Conservation (phyloP, 2,888 invertebrate species). For the Lissonota sp. region DNA sequence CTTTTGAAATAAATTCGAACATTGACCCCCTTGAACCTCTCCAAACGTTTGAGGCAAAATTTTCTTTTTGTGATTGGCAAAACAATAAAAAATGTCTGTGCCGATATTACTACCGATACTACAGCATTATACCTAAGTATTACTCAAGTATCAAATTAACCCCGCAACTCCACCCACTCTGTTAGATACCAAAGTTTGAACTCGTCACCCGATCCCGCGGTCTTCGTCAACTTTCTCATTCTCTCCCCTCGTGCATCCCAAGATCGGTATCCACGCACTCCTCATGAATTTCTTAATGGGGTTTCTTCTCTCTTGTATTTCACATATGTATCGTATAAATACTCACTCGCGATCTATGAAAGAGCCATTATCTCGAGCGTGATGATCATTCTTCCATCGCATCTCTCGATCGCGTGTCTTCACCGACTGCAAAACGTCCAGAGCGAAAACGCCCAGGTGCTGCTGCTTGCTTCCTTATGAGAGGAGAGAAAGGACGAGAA, state of each 20-base stretch:
- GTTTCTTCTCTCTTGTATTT: conserved; percentile 27
- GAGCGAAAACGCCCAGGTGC: conserved; percentile 62
- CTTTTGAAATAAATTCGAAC: neutral
- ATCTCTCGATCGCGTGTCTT: conserved; percentile 13
- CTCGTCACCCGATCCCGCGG: conserved; percentile 46
- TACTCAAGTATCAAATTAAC: conserved; percentile 35
- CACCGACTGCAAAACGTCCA: conserved; percentile 5
- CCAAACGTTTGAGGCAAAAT: neutral
- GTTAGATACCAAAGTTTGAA: conserved; percentile 34
- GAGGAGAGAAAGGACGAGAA: conserved; percentile 3
- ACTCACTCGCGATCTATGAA: conserved; percentile 68
- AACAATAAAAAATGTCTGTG: too few relatives aligned
- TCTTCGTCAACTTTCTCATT: conserved; percentile 28
- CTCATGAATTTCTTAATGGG: conserved; percentile 73
- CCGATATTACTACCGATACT: too few relatives aligned
- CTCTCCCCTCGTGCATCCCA: conserved; percentile 15
- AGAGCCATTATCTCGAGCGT: conserved; percentile 62
- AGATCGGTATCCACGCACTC: conserved; percentile 42
- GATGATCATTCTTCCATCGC: conserved; percentile 40
- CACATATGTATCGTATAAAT: conserved; percentile 53
- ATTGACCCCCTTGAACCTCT: neutral
- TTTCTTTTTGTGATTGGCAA: too few relatives aligned
- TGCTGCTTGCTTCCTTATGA: conserved; percentile 25
- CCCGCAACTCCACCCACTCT: conserved; percentile 48
- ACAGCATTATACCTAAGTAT: too few relatives aligned